Evolutionary conservation across 1,140 invertebrate genomes (phyloP), one percentile per base, ranked within the genome.

Genomic region (Drosophila pallidifrons): DNA sequence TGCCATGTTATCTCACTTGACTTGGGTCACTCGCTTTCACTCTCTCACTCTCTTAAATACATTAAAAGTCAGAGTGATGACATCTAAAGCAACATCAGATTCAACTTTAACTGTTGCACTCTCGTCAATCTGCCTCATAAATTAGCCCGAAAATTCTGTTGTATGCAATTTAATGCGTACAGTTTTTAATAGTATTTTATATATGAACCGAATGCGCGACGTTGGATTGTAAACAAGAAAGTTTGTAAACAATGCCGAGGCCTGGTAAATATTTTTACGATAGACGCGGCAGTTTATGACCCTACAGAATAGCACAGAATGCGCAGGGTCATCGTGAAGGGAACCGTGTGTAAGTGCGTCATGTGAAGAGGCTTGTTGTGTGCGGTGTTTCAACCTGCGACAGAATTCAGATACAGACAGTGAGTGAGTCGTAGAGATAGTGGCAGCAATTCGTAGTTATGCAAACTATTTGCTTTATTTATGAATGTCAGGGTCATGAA

Each of bases 221-320:
- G 28, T 52, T 11, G 73, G 73, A 77, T 51, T 82, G 77, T 87
- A 88, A 83, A 87, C 83, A 87, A 68, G 63, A 57, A 57, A 49
- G 20, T 25, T 45, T 54, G 60, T 55, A 66, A 66, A 65, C 63
- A 61, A 61, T 35, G 41, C 15, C 16, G 59, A 59, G 65, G 68
- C 28, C 55, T 52, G 77, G 59, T 68, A 79, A 76, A 87, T 88
- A 83, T 88, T 82, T 87, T 82, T 88, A 85, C 82, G 81, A 85
- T 67, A 73, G 38, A n/a, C 68, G 41, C 46, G 30, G 0, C 61
- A 68, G 75, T 77, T 79, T 79, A 88, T 72, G 79, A 64, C 64
- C 60, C 81, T 32, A n/a, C 28, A 28, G 5, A 35, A 38, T 13
- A 25, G 11, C 11, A 5, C 15, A 20, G 20, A 25, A 28, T 41